A percentile compares a stretch with the other conserved stretches of the same genome.
Conservation (phyloP, 2,888 invertebrate species). For the Agapostemon virescens region DNA sequence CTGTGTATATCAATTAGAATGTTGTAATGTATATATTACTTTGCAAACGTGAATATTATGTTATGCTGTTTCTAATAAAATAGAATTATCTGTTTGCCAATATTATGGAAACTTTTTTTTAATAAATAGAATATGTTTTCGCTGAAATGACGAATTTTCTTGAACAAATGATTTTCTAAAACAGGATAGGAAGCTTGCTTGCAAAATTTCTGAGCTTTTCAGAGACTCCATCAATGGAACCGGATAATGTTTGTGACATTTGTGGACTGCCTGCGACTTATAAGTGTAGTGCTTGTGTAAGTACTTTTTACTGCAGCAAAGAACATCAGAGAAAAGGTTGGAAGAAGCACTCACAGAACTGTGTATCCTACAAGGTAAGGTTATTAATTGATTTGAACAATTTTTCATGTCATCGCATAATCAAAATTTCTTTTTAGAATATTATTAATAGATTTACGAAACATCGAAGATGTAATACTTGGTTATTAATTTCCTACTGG, state of each 20-base stretch:
- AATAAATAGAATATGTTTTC: background rate
- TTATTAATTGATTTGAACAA: background rate
- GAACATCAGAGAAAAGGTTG: conserved; percentile 17
- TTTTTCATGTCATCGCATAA: too few relatives aligned
- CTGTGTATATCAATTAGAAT: background rate
- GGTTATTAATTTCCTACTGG: too few relatives aligned
- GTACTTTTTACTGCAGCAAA: conserved; percentile 9
- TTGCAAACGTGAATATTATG: background rate
- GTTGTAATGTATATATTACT: background rate
- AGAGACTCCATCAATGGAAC: background rate
- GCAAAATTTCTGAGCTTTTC: too few relatives aligned
- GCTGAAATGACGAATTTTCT: background rate
- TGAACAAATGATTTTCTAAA: background rate
- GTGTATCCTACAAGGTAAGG: background rate
- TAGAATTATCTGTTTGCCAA: background rate
- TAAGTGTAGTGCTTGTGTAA: conserved; percentile 2
- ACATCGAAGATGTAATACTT: too few relatives aligned
- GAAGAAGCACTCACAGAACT: background rate
- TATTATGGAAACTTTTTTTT: background rate
- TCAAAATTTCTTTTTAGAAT: too few relatives aligned
- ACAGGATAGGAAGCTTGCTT: background rate
- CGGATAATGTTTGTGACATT: conserved; percentile 11
- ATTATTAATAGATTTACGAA: too few relatives aligned
- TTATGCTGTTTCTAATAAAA: background rate
- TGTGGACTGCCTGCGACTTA: background rate